Base-by-base conservation (phyloP, 2,888 invertebrate genomes). In the Alentia gelatinosa region DNA sequence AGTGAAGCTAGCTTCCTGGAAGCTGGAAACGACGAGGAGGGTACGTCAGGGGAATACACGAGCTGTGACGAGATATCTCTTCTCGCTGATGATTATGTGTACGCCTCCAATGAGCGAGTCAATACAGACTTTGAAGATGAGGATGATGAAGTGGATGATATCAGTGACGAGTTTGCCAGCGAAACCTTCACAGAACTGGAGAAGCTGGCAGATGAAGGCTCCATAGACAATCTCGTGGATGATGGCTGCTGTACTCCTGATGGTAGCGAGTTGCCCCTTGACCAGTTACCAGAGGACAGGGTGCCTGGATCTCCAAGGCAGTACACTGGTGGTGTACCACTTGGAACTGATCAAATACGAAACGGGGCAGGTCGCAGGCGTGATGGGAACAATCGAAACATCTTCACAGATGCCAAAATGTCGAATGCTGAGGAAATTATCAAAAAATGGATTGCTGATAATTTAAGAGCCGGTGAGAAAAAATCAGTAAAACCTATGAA, bases 141-240 rank as follows among this genome's bases (percentile, higher is more conserved):
- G 26, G 50, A 86, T 5, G 86, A 86, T 42, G 86, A 86, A 19
- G 42, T 9, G 47, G 86, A 42, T 5, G 86, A 86, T n/a, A 47
- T 86, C 35, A 86, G 86, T 86, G 86, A 86, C 47, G 86, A 86
- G 47, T 86, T 86, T 86, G 86, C 86, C 42, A 86, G 86, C 50
- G 86, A 86, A 86, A 86, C 86, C 47, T 86, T 86, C 86, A 86
- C 86, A 33, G 86, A 86, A 47, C 50, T 86, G 86, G 86, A 86
- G 47, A 86, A 86, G 50, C 50, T 86, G 50, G 86, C 86, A 47
- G 86, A 86, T 33, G 86, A 47, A 50, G 86, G 86, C 26, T 86
- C 86, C 30, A 50, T 86, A 50, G 86, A 86, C 47, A 42, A 86
- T 47, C 86, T 86, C 47, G 47, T 86, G 47, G 86, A 86, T 50